Evolutionary conservation across 2,888 invertebrate genomes (phyloP).

Genomic region (Drosophila austrosaltans): DNA sequence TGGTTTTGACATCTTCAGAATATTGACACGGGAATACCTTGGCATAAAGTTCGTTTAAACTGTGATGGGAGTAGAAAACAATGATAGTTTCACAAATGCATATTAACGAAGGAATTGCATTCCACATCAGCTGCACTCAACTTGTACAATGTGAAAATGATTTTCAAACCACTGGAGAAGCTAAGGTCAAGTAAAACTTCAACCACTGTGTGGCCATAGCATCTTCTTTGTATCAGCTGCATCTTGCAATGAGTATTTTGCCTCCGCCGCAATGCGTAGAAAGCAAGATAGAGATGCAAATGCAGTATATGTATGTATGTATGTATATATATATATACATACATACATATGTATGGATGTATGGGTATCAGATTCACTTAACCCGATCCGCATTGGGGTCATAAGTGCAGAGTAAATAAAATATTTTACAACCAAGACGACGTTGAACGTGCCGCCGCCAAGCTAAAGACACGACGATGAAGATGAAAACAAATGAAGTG

Average conservation of each 20-base stretch:
- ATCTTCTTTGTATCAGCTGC: neutral
- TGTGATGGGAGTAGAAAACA: neutral
- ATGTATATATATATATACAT: conserved; percentile 13
- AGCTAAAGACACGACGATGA: conserved; percentile 17
- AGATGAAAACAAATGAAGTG: conserved; percentile 69
- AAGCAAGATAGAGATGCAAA: conserved; percentile 60
- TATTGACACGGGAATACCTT: conserved; percentile 45
- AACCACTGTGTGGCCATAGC: conserved; percentile 13
- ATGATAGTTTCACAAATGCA: no score
- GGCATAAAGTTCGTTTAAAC: conserved; percentile 15
- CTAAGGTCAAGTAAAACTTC: conserved; percentile 1
- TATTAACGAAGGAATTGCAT: no score
- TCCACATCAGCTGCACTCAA: neutral
- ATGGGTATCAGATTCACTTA: conserved; percentile 75
- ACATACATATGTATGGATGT: conserved; percentile 16
- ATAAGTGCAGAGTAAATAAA: conserved; percentile 78
- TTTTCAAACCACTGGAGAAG: neutral
- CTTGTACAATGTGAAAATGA: neutral
- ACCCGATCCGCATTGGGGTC: conserved; percentile 75
- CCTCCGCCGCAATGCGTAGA: conserved; percentile 17
- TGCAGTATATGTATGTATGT: conserved; percentile 26
- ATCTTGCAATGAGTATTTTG: conserved; percentile 46
- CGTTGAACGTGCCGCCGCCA: conserved; percentile 44
- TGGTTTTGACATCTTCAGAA: conserved; percentile 61
- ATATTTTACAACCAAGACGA: conserved; percentile 62